Evolutionary conservation across 1,140 invertebrate species (phyloP).

Genomic region (Tigriopus japonicus): DNA sequence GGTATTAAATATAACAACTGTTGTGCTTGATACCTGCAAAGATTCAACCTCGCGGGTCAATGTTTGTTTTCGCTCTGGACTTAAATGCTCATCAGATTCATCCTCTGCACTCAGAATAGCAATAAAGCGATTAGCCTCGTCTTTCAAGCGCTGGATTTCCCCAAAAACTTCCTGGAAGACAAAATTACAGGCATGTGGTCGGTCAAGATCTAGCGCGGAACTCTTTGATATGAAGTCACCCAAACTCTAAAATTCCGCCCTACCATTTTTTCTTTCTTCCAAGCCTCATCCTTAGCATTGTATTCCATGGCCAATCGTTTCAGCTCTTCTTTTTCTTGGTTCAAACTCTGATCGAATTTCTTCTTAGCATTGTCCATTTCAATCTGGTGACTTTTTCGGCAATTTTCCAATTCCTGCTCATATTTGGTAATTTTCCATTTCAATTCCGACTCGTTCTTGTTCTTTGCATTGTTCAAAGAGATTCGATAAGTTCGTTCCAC

Average conservation of each 20-base stretch:
- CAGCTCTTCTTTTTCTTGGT: not conserved
- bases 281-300: constrained; percentile 1
- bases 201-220: no score
- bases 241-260: no score
- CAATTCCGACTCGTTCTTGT: constrained; percentile 2
- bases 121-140: constrained; percentile 11
- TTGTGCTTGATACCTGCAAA: not conserved
- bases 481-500: constrained; percentile 1
- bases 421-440: not conserved
- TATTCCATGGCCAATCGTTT: not conserved
- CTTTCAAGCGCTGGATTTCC: constrained; percentile 7
- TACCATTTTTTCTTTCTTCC: constrained; percentile 6
- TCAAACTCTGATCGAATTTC: not conserved
- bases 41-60: constrained; percentile 4
- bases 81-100: not conserved
- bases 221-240: no score
- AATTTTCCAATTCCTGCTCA: not conserved
- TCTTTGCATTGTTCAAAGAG: constrained; percentile 1
- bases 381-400: not conserved
- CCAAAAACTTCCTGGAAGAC: constrained; percentile 1
- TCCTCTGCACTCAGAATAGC: constrained; percentile 8
- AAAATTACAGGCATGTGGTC: not conserved
- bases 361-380: not conserved
- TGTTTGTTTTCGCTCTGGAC: not conserved
- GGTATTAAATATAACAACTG: not conserved